Conservation (phyloP, 2,888 invertebrate species). For the Tridacna crocea region DNA sequence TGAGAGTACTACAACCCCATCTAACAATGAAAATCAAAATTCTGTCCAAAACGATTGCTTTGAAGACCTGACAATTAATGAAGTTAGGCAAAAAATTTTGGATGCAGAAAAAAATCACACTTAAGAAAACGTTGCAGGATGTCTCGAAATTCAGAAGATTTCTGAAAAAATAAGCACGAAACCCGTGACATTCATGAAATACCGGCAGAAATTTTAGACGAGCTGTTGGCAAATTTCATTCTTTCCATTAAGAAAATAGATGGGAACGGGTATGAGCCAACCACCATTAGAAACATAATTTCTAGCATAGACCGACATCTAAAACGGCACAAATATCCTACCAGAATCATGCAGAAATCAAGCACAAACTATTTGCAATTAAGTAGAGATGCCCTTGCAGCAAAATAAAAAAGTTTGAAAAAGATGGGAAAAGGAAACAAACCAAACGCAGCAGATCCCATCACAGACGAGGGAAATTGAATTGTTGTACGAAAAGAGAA, state of each 20-base stretch:
- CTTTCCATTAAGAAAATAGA: constrained; percentile 21
- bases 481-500: constrained; percentile 8
- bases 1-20: too few relatives aligned
- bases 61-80: constrained; percentile 12
- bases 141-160: constrained; percentile 19
- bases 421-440: constrained; percentile 17
- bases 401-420: too few relatives aligned
- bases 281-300: constrained; percentile 21
- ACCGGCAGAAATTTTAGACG: constrained; percentile 18
- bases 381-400: constrained; percentile 26
- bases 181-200: constrained; percentile 14
- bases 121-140: constrained; percentile 9
- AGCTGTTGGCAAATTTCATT: constrained; percentile 11
- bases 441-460: constrained; percentile 10
- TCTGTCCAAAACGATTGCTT: constrained; percentile 1
- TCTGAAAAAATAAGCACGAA: constrained; percentile 1
- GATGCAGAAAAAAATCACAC: constrained; percentile 14
- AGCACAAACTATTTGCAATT: constrained; percentile 23
- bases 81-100: not conserved
- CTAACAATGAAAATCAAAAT: not conserved
- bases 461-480: constrained; percentile 9
- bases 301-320: constrained; percentile 26
- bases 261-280: constrained; percentile 21
- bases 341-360: constrained; percentile 8
- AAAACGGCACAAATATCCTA: constrained; percentile 23